A percentile compares a stretch with the other conserved stretches of the same genome.
Conservation (phyloP, 1,140 invertebrate species). For the Chrysopa pallens region DNA sequence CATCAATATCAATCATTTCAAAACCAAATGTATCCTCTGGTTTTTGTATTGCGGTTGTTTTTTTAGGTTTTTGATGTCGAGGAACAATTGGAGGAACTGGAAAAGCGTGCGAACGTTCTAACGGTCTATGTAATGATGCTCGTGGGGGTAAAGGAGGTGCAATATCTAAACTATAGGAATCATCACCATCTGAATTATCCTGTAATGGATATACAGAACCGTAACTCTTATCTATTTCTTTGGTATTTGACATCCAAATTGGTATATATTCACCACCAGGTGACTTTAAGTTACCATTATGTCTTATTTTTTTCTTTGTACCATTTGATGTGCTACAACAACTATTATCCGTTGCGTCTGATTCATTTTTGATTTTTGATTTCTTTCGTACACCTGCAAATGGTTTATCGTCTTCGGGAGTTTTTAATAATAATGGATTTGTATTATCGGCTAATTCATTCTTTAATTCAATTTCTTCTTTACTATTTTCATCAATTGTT, state of each 20-base stretch:
- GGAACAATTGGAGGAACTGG: slow-evolving; percentile 22
- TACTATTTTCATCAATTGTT: too few species aligned
- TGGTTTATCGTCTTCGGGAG: background rate
- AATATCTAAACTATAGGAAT: slow-evolving; percentile 23
- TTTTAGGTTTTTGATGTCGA: slow-evolving; percentile 37
- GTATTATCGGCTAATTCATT: slow-evolving; percentile 24
- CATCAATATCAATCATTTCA: slow-evolving; percentile 61
- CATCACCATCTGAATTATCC: slow-evolving; percentile 25
- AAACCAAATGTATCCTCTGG: slow-evolving; percentile 58
- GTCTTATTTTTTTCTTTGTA: slow-evolving; percentile 20
- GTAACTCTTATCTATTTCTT: background rate
- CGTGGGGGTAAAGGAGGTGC: slow-evolving; percentile 29
- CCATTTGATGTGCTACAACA: slow-evolving; percentile 7
- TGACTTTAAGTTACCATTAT: slow-evolving; percentile 19
- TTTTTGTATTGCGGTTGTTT: slow-evolving; percentile 26
- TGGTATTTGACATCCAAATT: slow-evolving; percentile 35
- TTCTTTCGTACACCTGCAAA: slow-evolving; percentile 3
- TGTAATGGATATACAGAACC: slow-evolving; percentile 15
- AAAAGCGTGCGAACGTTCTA: slow-evolving; percentile 38
- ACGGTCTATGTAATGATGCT: slow-evolving; percentile 32
- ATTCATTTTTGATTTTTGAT: background rate
- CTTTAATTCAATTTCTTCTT: slow-evolving; percentile 7
- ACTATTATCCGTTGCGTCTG: background rate
- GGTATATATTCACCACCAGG: slow-evolving; percentile 38
- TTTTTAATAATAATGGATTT: slow-evolving; percentile 15